phyloP scores from a whole-genome alignment of 2,888 invertebrate species.

The Parochlus steinenii region DNA sequence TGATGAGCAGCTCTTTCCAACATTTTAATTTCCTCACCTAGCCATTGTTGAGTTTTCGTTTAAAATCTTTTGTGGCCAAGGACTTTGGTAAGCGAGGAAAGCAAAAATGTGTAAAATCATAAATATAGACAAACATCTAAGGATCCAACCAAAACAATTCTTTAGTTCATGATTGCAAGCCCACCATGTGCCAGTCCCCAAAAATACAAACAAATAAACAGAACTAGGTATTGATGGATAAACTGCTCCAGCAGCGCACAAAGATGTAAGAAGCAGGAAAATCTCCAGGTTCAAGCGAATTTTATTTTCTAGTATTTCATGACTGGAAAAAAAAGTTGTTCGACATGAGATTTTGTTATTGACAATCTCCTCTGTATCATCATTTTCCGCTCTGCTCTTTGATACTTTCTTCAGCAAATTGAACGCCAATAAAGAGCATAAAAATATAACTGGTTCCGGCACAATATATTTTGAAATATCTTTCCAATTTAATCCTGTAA shows the following conservation, averaged over 20 bases:
- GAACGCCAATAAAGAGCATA: no score
- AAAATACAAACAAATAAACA: conserved; percentile 63
- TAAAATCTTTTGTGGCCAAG: conserved; percentile 49
- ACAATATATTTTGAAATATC: no score
- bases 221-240: conserved; percentile 59
- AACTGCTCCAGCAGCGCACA: conserved; percentile 43
- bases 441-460: no score
- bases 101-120: conserved; percentile 49
- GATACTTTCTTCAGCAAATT: neutral
- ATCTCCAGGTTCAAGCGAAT: neutral
- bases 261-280: neutral
- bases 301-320: neutral
- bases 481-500: no score
- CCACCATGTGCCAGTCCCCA: conserved; percentile 67
- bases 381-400: neutral
- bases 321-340: neutral
- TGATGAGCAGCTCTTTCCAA: conserved; percentile 1
- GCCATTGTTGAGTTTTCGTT: neutral
- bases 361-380: neutral
- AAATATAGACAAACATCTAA: conserved; percentile 45
- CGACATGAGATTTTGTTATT: neutral
- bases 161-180: conserved; percentile 53
- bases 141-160: conserved; percentile 47
- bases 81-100: conserved; percentile 59
- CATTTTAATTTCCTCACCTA: neutral